Percentiles rank a stretch among this genome's conserved stretches.
phyloP scores from a whole-genome alignment of 30 jellyfish, hydroid and myxozoan genomes.

The Mastigias papua region DNA sequence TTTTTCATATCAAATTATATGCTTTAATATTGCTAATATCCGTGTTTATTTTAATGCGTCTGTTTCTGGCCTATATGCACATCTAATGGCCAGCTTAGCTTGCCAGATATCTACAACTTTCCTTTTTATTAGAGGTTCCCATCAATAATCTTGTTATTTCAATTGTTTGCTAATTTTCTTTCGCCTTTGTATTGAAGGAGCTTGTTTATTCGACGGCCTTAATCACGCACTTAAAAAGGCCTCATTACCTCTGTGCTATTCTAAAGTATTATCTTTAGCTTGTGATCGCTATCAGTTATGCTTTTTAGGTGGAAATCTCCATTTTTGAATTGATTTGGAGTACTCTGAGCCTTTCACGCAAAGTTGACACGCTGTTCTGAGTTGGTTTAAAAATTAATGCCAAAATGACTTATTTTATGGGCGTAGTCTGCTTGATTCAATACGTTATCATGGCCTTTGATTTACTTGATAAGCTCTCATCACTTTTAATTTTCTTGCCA shows the following conservation, averaged over 20 bases:
- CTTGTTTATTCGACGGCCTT: background rate
- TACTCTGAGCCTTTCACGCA: too few relatives aligned
- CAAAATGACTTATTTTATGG: too few relatives aligned
- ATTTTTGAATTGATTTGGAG: too few relatives aligned
- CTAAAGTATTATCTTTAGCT: background rate
- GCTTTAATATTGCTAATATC: background rate
- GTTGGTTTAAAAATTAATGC: too few relatives aligned
- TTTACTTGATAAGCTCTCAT: too few relatives aligned
- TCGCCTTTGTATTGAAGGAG: background rate
- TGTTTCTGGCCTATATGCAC: background rate
- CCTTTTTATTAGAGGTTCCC: background rate
- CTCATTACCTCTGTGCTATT: background rate
- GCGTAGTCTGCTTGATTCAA: too few relatives aligned
- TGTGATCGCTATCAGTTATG: background rate
- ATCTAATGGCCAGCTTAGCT: slow-evolving; percentile 1
- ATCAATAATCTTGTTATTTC: background rate
- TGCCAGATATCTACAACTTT: background rate
- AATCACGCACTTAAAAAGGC: background rate
- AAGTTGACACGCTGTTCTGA: too few relatives aligned
- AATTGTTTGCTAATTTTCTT: background rate
- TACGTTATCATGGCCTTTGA: too few relatives aligned
- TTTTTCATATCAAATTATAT: background rate
- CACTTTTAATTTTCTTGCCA: too few relatives aligned
- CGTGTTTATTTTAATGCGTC: background rate
- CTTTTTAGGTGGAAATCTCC: background rate